Conservation (phyloP, 1,140 invertebrate genomes). For the Drosophila lacertosa region DNA sequence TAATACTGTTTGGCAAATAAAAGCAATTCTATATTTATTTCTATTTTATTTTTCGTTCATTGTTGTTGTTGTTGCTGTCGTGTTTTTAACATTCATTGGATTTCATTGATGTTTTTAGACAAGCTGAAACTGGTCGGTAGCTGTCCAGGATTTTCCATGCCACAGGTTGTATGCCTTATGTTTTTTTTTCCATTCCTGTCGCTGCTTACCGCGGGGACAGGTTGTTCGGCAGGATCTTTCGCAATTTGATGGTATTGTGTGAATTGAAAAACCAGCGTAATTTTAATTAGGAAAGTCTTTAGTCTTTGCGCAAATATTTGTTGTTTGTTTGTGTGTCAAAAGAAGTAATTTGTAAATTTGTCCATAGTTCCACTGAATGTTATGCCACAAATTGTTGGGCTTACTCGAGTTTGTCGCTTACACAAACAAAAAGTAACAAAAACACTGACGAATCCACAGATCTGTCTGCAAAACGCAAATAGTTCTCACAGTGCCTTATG, state of each 20-base stretch:
- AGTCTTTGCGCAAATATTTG: constrained; percentile 12
- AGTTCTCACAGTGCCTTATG: constrained; percentile 7
- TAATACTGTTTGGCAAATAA: constrained; percentile 83
- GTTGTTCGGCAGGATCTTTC: constrained; percentile 24
- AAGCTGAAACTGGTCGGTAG: not conserved
- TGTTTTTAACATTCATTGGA: not conserved
- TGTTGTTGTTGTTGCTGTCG: constrained; percentile 21
- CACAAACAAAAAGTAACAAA: not conserved
- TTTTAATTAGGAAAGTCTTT: constrained; percentile 30
- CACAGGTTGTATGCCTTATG: constrained; percentile 10
- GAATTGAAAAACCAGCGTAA: constrained; percentile 4
- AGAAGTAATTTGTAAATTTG: constrained; percentile 21
- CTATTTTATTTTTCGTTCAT: constrained; percentile 64
- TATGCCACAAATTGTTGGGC: constrained; percentile 26
- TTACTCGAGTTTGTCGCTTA: not conserved
- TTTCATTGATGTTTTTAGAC: constrained; percentile 59
- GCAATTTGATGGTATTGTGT: constrained; percentile 17
- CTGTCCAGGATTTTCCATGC: not conserved
- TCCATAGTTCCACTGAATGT: constrained; percentile 12
- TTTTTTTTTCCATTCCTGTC: not conserved
- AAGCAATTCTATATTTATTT: constrained; percentile 77
- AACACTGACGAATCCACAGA: not conserved
- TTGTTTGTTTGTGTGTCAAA: constrained; percentile 2
- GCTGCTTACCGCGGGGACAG: constrained; percentile 9
- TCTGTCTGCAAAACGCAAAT: not conserved